Base-by-base conservation (phyloP, 2,888 invertebrate genomes). In the Cryptops parisi region DNA sequence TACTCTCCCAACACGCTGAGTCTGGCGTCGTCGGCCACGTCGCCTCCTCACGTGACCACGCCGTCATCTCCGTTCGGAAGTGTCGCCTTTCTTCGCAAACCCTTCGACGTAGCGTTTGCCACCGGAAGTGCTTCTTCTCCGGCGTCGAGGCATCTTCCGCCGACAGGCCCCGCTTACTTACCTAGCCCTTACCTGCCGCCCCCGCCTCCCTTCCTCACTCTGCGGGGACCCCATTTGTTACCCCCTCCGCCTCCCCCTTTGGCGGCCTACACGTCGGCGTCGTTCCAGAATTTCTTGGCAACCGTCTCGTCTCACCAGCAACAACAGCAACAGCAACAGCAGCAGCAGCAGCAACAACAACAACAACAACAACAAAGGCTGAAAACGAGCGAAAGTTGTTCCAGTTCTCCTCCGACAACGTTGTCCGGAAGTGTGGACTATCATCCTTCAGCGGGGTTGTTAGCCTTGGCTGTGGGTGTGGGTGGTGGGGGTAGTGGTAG, bases 241-340 rank as follows among this genome's bases (percentile, higher is more conserved):
- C 54, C 59, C 67, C 15, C 75, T 84, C 41, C 24, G 57, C 75
- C 83, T 54, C 77, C 78, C 46, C 78, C 76, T 19, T 76, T 78
- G 65, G 74, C 76, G 54, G 60, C 52, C 33, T 60, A 63, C 47
- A 62, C 67, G 46, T 47, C 61, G 15, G 71, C 65, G 15, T 84
- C 87, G 44, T 89, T 89, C 70, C 89, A 90, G 69, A 86, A 83
- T 9, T 74, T 89, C 24, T 73, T 90, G 66, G 88, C 87, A 2
- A 84, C 85, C 64, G 76, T 86, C 46, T 79, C 82, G 38, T 33
- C 33, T 33, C n/a, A n/a, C n/a, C n/a, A n/a, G n/a, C 79, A 78
- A 2, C 77, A 78, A 61, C 65, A 76, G 54, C 76, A 76, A 61
- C 62, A 39, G n/a, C n/a, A n/a, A n/a, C n/a, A n/a, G n/a, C n/a